Percentiles rank a stretch among this genome's conserved stretches.
Conservation (phyloP, 2,888 invertebrate genomes). For the Schrankia costaestrigalis region DNA sequence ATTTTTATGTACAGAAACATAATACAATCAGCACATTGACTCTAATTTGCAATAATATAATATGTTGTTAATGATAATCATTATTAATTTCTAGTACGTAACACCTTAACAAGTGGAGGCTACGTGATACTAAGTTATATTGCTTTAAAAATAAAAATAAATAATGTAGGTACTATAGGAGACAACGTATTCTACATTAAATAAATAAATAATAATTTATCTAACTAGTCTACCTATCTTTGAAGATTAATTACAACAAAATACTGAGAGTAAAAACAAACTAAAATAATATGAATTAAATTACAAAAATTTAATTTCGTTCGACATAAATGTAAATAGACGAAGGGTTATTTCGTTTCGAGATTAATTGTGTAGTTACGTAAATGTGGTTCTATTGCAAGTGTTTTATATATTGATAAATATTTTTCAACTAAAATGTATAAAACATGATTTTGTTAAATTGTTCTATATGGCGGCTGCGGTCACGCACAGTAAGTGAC, state of each 20-base stretch:
- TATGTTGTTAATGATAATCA: slow-evolving; percentile 27
- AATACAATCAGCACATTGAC: slow-evolving; percentile 37
- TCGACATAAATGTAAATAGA: slow-evolving; percentile 37
- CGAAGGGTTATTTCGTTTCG: slow-evolving; percentile 50
- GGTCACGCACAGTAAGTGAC: no score
- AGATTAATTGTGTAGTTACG: slow-evolving; percentile 29
- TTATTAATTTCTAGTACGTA: slow-evolving; percentile 31
- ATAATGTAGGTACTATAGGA: slow-evolving; percentile 59
- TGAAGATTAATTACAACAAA: slow-evolving; percentile 64
- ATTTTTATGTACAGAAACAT: slow-evolving; percentile 32
- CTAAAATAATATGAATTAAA: slow-evolving; percentile 20
- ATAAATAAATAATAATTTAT: slow-evolving; percentile 77
- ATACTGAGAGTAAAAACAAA: slow-evolving; percentile 66
- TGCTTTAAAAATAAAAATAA: slow-evolving; percentile 64
- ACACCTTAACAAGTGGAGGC: slow-evolving; percentile 52
- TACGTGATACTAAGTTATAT: slow-evolving; percentile 53
- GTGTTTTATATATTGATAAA: no score
- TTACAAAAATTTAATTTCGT: slow-evolving; percentile 34
- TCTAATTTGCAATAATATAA: slow-evolving; percentile 29
- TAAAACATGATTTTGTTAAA: no score
- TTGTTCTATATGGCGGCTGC: no score
- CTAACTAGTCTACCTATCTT: slow-evolving; percentile 71
- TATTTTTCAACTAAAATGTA: no score
- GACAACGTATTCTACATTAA: slow-evolving; percentile 66
- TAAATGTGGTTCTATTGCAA: slow-evolving; percentile 14